Evolutionary conservation across 2,797 vertebrate genomes (phyloP), one percentile per base, ranked within the genome.

Genomic region (Chelonia mydas): DNA sequence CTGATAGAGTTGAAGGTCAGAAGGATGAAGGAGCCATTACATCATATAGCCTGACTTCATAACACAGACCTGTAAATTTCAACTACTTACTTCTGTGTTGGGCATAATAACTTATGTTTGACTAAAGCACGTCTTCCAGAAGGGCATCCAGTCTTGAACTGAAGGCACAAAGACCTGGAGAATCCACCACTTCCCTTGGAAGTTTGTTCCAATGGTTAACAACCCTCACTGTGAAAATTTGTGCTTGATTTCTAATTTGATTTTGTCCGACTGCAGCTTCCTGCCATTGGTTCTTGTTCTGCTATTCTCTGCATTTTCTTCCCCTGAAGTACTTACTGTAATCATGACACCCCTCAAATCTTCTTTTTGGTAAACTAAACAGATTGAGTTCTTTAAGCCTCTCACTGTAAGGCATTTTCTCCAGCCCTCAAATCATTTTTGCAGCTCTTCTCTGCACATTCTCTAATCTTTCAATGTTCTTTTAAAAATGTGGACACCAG

Each of bases 161-260:
- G 83, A 82, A 87, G 91, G 25, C 50, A 92, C 65, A 47, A 59
- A 65, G 41, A 92, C 93, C 47, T 5, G 55, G 54, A 92, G 28
- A 91, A 90, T 83, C 89, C 2, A 0, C n/a, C n/a, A 53, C 74
- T 82, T 90, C 87, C 83, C 86, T 82, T 10, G 78, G 65, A 16
- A 77, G 77, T 1, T 84, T 90, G 84, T 78, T 92, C 84, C 23
- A 83, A 57, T 57, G 27, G 55, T 57, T 57, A 57, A 57, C 57
- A 57, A 57, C 55, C 55, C 27, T 27, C 10, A 57, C 11, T 28
- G 27, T 57, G 28, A 28, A 57, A 57, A 57, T 57, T 28, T 57
- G 27, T 28, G 55, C 27, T 27, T 12, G 55, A 57, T 57, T 57
- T 28, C 55, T 57, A 25, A 57, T 57, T 57, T 57, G 11, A 57